phyloP scores from a whole-genome alignment of 2,113 vertebrate genomes.

The Proteles cristata region DNA sequence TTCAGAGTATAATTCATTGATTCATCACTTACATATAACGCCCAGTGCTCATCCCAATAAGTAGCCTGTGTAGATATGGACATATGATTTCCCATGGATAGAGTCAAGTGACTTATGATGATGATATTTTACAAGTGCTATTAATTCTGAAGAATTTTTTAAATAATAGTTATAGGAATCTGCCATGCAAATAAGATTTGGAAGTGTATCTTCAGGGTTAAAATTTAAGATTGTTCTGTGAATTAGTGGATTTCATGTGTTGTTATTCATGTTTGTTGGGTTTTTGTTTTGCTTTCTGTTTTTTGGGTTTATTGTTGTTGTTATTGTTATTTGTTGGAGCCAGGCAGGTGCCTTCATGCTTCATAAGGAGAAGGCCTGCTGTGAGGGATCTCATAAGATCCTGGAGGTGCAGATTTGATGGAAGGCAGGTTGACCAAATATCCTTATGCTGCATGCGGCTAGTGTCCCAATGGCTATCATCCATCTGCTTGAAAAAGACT shows the following conservation, averaged over 20 bases:
- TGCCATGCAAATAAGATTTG: too few relatives aligned
- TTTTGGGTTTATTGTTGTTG: too few relatives aligned
- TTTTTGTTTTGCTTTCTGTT: background rate
- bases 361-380: background rate
- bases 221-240: background rate
- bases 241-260: background rate
- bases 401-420: background rate
- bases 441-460: background rate
- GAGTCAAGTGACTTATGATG: background rate
- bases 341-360: background rate
- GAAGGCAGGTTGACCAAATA: background rate
- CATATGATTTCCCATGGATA: rapidly evolving
- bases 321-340: background rate
- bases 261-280: background rate
- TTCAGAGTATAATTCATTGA: too few relatives aligned
- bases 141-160: background rate
- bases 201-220: background rate
- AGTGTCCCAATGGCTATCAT: background rate
- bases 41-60: too few relatives aligned
- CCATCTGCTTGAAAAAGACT: background rate
- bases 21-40: too few relatives aligned
- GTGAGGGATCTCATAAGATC: background rate
- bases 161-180: background rate
- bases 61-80: background rate
- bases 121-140: too few relatives aligned